phyloP scores from a whole-genome alignment of 2,888 invertebrate genomes.

The Diplolepis rosae region DNA sequence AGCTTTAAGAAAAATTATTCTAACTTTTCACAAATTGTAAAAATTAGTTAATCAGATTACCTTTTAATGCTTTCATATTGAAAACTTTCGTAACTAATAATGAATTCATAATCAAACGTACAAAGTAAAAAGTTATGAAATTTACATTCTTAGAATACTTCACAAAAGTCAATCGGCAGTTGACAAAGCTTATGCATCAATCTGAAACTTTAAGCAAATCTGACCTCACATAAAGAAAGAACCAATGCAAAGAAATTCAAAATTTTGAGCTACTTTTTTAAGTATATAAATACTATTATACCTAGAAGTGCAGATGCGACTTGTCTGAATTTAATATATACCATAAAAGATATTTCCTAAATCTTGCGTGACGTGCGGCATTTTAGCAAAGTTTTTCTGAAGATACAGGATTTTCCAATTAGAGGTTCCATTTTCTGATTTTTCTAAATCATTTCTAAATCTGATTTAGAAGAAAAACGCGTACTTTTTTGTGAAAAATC shows the following conservation, averaged over 20 bases:
- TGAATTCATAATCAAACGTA: too few relatives aligned
- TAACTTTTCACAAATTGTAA: neutral
- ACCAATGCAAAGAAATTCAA: neutral
- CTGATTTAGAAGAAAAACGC: too few relatives aligned
- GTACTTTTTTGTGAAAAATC: too few relatives aligned
- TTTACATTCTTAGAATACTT: too few relatives aligned
- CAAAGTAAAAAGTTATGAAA: too few relatives aligned
- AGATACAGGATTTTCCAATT: too few relatives aligned
- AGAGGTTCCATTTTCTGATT: too few relatives aligned
- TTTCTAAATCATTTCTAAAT: too few relatives aligned
- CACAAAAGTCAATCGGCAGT: too few relatives aligned
- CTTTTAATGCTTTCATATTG: too few relatives aligned
- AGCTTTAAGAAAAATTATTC: too few relatives aligned
- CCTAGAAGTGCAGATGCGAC: constrained; percentile 43
- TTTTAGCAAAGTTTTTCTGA: constrained; percentile 51
- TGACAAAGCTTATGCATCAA: neutral
- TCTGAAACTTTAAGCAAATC: neutral
- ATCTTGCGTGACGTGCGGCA: constrained; percentile 50
- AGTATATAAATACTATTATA: neutral
- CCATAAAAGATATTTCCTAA: constrained; percentile 49
- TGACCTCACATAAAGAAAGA: neutral
- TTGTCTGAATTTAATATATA: constrained; percentile 47
- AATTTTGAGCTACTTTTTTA: neutral
- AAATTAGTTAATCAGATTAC: neutral
- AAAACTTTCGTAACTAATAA: too few relatives aligned